Conservation (phyloP, 30 jellyfish, hydroid and myxozoan genomes). For the Turritopsis dohrnii region DNA sequence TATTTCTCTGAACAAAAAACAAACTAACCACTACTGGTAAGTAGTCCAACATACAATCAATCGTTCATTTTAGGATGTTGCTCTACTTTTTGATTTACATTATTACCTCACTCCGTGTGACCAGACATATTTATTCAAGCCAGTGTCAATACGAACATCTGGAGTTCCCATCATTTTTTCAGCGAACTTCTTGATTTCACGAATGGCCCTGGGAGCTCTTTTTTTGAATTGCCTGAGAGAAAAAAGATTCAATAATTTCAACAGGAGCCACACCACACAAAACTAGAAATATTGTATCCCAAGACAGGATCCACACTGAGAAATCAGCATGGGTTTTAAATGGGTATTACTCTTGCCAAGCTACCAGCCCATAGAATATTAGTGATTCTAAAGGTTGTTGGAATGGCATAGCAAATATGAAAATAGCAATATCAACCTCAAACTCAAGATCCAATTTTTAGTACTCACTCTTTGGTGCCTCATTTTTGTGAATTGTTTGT, state of each 20-base stretch:
- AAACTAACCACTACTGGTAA: too few species aligned
- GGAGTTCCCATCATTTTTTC: constrained; percentile 97
- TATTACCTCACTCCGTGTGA: constrained; percentile 88
- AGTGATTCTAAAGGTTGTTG: constrained; percentile 14
- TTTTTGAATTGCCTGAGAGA: constrained; percentile 69
- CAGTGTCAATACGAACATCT: constrained; percentile 90
- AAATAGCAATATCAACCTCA: too few species aligned
- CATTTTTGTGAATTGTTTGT: too few species aligned
- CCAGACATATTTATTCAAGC: constrained; percentile 85
- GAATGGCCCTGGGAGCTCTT: constrained; percentile 95
- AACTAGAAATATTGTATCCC: background rate
- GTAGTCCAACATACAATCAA: too few species aligned
- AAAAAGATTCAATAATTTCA: too few species aligned
- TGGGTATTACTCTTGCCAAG: constrained; percentile 4
- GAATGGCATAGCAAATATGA: background rate
- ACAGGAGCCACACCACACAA: background rate
- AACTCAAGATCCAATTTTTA: too few species aligned
- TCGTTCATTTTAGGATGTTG: too few species aligned
- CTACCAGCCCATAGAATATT: constrained; percentile 10
- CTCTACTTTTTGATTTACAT: too few species aligned
- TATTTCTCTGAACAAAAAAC: too few species aligned
- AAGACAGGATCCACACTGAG: constrained; percentile 19
- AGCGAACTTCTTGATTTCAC: constrained; percentile 78
- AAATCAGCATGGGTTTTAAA: constrained; percentile 21
- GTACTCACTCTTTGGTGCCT: too few species aligned